Percentiles rank a stretch among this genome's conserved stretches.
phyloP scores from a whole-genome alignment of 2,888 invertebrate species.

The Neoaliturus tenellus region DNA sequence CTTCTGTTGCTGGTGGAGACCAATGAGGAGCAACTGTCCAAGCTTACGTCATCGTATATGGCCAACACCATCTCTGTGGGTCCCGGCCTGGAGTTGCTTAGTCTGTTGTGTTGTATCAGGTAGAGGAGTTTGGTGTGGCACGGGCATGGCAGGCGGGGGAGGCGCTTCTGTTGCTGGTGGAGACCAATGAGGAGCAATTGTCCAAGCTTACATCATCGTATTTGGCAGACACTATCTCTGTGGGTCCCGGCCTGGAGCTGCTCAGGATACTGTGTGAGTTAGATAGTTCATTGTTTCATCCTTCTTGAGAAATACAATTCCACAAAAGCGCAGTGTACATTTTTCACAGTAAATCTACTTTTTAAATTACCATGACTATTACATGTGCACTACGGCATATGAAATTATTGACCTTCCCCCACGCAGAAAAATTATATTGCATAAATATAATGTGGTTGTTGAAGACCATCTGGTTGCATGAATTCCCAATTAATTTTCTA shows the following conservation, averaged over 20 bases:
- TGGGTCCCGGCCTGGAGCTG: conserved; percentile 86
- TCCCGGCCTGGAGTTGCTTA: conserved; percentile 74
- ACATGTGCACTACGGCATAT: too few relatives aligned
- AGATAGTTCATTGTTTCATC: too few relatives aligned
- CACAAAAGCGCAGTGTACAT: too few relatives aligned
- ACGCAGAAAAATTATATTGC: too few relatives aligned
- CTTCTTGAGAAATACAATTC: too few relatives aligned
- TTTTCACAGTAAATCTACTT: too few relatives aligned
- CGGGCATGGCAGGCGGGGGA: conserved; percentile 88
- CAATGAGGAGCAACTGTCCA: conserved; percentile 84
- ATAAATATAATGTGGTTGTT: too few relatives aligned
- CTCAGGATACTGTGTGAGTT: conserved; percentile 73
- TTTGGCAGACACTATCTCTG: conserved; percentile 82
- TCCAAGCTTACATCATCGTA: conserved; percentile 84
- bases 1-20: conserved; percentile 86
- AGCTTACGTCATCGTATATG: conserved; percentile 83
- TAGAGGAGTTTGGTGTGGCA: conserved; percentile 87
- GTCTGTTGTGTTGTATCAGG: conserved; percentile 72
- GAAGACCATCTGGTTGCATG: too few relatives aligned
- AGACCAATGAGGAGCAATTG: conserved; percentile 85
- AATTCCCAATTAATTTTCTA: too few relatives aligned
- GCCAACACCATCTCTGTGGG: conserved; percentile 84
- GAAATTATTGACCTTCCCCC: too few relatives aligned
- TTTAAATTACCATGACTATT: too few relatives aligned
- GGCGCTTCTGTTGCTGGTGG: conserved; percentile 84